Evolutionary conservation across 2,113 vertebrate genomes (phyloP), one percentile per base, ranked within the genome.

Genomic region (Myrmophylax atrothorax): DNA sequence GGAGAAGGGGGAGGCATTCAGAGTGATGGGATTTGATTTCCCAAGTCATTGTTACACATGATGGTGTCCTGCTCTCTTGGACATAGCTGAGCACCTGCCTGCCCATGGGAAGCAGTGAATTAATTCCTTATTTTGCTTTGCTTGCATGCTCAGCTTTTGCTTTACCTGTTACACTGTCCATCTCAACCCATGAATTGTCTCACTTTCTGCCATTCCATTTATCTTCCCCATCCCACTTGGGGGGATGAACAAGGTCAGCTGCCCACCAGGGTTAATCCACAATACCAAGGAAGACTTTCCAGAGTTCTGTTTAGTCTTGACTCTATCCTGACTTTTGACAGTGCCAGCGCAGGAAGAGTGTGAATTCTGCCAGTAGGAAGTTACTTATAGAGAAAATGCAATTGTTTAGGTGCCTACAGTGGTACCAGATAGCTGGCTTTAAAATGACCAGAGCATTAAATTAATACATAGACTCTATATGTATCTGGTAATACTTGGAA

Each of bases 11-110:
- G 13, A 58, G 22, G 18, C 1, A 0, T 55, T 76, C 3, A 2
- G 62, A 72, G 12, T 33, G 25, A 73, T 33, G 33, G 28, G 1
- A 0, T 66, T 74, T 73, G n/a, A n/a, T 12, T 66, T 83, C n/a
- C 37, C 17, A 19, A 46, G 42, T 58, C 35, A 37, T 17, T 1
- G 0, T 67, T 31, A 7, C 0, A 1, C 1, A 1, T 75, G 56
- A 18, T 49, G 11, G 42, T 75, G 47, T 18, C 13, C 38, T 79
- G 23, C 18, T 85, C 17, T 68, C 44, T 15, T 92, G 29, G 49
- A 52, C 18, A 5, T 72, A 58, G 33, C 64, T 78, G 55, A 49
- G 16, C 55, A 31, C 10, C n/a, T 69, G 19, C 28, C 60, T 83
- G 35, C 35, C 0, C 0, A 14, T 55, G 56, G 79, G 25, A 55